phyloP scores from a whole-genome alignment of 2,113 vertebrate species.

The Leucopsar rothschildi region DNA sequence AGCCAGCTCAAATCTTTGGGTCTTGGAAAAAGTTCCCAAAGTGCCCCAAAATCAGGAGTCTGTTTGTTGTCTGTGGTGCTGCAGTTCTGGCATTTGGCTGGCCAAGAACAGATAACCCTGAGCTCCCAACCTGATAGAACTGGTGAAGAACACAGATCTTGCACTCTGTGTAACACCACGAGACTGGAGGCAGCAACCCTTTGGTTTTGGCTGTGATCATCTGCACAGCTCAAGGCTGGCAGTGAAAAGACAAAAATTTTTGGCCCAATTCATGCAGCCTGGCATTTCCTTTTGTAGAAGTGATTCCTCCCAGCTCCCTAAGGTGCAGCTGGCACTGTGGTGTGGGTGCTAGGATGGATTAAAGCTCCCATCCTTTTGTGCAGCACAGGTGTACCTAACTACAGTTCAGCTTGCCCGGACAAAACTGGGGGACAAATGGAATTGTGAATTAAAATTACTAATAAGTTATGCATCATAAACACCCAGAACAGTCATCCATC shows the following conservation, averaged over 20 bases:
- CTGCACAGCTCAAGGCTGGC: neutral
- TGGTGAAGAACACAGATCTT: neutral
- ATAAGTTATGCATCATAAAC: neutral
- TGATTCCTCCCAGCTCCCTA: neutral
- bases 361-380: neutral
- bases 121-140: neutral
- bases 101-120: neutral
- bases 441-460: neutral
- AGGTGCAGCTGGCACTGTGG: neutral
- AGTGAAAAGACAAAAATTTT: neutral
- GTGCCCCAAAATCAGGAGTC: neutral
- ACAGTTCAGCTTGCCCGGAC: neutral
- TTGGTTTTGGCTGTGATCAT: neutral
- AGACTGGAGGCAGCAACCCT: neutral
- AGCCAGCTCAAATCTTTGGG: neutral
- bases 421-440: neutral
- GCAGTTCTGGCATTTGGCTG: neutral
- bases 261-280: neutral
- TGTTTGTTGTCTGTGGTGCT: neutral
- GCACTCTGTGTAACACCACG: accelerated
- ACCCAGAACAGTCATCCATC: neutral
- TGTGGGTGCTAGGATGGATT: neutral
- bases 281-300: neutral
- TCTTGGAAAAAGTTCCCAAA: neutral
- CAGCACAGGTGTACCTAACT: neutral